These are phyloP conservation scores for Schlechtendalia chinensis DNA, from an alignment of 1,140 invertebrate species.

Conservation along the genomic window DNA sequence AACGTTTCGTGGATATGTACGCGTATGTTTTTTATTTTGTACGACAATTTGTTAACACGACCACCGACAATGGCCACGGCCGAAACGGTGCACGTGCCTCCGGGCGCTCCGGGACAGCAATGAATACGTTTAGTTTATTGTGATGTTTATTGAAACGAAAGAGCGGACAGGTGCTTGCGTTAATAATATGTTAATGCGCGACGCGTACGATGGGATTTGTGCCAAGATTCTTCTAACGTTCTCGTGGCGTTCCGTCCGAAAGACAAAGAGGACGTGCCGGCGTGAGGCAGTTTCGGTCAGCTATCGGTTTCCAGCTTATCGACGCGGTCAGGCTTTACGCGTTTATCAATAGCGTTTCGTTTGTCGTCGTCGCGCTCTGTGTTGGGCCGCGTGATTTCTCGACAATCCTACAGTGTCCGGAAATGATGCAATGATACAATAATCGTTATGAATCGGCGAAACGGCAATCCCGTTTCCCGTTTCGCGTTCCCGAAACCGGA, in stretches of 20 bases:
- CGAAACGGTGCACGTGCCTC: conserved; percentile 27
- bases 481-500: too few relatives aligned
- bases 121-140: conserved; percentile 48
- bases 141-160: conserved; percentile 47
- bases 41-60: conserved; percentile 40
- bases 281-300: not conserved
- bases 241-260: not conserved
- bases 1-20: not conserved
- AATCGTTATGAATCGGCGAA: too few relatives aligned
- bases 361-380: too few relatives aligned
- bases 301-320: not conserved
- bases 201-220: conserved; percentile 46
- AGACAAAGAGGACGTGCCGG: not conserved
- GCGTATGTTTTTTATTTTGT: conserved; percentile 10
- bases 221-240: conserved; percentile 39
- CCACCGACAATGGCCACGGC: conserved; percentile 34
- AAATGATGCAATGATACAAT: too few relatives aligned
- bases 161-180: conserved; percentile 32
- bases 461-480: too few relatives aligned
- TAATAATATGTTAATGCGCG: conserved; percentile 41
- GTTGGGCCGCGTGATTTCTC: too few relatives aligned
- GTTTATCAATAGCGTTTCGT: too few relatives aligned
- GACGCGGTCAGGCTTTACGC: too few relatives aligned
- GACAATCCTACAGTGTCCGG: too few relatives aligned
- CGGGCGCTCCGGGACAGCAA: conserved; percentile 28